These are phyloP conservation scores for Drosophila niveifrons DNA, from an alignment of 2,888 invertebrate genomes.

Conservation along the genomic window DNA sequence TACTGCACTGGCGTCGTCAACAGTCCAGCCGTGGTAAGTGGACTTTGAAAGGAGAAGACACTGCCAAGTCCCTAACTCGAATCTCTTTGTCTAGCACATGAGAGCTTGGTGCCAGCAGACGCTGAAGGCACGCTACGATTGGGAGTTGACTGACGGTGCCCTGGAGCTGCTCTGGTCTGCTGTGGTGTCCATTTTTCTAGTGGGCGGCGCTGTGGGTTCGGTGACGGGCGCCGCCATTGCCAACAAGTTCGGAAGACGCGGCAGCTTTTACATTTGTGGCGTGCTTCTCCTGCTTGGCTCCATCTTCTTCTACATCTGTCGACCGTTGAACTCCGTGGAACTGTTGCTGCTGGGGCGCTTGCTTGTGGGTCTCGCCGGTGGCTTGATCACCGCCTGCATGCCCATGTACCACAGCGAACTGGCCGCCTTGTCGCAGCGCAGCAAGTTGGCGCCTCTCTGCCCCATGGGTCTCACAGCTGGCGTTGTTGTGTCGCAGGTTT, in stretches of 20 bases:
- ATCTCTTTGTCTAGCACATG: constrained; percentile 86
- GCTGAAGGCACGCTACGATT: constrained; percentile 87
- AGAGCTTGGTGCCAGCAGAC: constrained; percentile 91
- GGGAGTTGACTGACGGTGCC: constrained; percentile 85
- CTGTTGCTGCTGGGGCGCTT: constrained; percentile 91
- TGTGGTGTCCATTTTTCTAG: constrained; percentile 94
- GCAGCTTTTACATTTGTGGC: constrained; percentile 89
- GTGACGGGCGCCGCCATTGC: constrained; percentile 91
- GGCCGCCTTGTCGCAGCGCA: constrained; percentile 91
- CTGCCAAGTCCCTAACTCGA: neutral
- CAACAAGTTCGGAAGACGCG: constrained; percentile 89
- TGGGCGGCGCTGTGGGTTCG: constrained; percentile 95
- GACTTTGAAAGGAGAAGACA: neutral
- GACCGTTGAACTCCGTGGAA: constrained; percentile 90
- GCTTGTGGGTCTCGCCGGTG: constrained; percentile 91
- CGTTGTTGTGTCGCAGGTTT: constrained; percentile 84
- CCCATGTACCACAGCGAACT: constrained; percentile 97
- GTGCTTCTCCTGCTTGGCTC: constrained; percentile 89
- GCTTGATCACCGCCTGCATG: constrained; percentile 93
- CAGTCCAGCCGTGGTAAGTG: constrained; percentile 90
- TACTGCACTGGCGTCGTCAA: constrained; percentile 94
- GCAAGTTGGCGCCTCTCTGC: constrained; percentile 92
- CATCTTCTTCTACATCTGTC: constrained; percentile 89
- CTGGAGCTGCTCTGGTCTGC: constrained; percentile 91
- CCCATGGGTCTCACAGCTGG: constrained; percentile 86